Evolutionary conservation across 2,113 vertebrate species (phyloP), one percentile per base, ranked within the genome.

Genomic region (Aramus guarauna): DNA sequence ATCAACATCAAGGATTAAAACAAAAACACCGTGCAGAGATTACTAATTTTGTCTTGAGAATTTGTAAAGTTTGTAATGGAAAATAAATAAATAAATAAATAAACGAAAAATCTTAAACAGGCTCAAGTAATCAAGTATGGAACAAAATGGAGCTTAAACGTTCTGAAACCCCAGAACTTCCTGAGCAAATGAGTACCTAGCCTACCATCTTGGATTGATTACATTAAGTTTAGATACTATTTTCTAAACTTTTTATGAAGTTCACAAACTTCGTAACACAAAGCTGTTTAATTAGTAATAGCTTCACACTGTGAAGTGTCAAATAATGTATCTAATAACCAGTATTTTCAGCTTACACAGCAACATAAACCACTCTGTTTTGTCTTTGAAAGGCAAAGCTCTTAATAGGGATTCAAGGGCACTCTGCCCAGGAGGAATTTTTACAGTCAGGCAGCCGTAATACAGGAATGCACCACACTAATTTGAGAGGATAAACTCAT

Each of bases 221-320:
- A 7, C n/a, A 63, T 67, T 71, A 95, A 95, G 9, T 21, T 19
- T 77, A 67, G 30, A 58, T n/a, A 39, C 24, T 48, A 6, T 69
- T 82, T 94, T 55, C 71, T 83, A 52, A 92, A 86, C 45, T 88
- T 92, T 76, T 67, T 78, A 67, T 90, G 47, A 91, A 92, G 34
- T 74, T 58, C 71, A 91, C 16, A 91, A 87, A 75, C 55, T 94
- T 93, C 3, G 6, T 78, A 68, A 94, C 95, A 71, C 72, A 83
- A 52, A 60, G 18, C 41, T 92, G 30, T 91, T 95, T 91, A 96
- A 93, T 91, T 94, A 82, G 63, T 92, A 94, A 92, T 85, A 91
- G 15, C 41, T 80, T 90, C 84, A 68, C 22, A 62, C 21, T 62
- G 62, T 73, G 58, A 90, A 85, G 29, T 82, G 53, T 72, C 74